phyloP scores from a whole-genome alignment of 2,797 vertebrate genomes.

The Sebastolobus alascanus region DNA sequence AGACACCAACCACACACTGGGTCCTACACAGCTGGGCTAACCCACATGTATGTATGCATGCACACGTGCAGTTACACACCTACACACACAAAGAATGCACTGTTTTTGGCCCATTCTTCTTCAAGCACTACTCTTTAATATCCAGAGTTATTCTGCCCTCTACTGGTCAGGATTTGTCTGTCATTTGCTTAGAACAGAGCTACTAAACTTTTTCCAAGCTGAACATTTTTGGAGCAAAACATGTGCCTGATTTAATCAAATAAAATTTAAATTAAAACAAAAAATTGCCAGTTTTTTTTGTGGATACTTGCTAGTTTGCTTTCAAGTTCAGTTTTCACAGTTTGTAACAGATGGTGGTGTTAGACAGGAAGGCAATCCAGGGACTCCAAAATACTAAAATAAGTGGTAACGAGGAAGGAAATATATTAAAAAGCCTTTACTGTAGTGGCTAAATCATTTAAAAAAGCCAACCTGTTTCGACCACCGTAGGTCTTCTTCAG shows the following conservation, averaged over 20 bases:
- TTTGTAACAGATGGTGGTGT: constrained; percentile 3
- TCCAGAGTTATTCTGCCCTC: constrained; percentile 67
- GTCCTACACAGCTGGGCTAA: constrained; percentile 19
- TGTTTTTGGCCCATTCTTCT: background rate
- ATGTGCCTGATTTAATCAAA: constrained; percentile 8
- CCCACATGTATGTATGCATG: constrained; percentile 10
- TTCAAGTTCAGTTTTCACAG: background rate
- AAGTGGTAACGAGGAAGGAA: too few species aligned
- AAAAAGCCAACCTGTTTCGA: too few species aligned
- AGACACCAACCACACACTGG: constrained; percentile 40
- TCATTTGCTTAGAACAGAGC: background rate
- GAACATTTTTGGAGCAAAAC: background rate
- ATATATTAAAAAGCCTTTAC: too few species aligned
- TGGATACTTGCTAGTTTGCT: background rate
- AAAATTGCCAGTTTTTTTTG: constrained; percentile 12
- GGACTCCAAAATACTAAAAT: too few species aligned
- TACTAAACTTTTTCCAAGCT: background rate
- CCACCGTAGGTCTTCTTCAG: fast-evolving
- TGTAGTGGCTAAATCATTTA: too few species aligned
- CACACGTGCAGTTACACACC: constrained; percentile 11
- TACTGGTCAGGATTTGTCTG: constrained; percentile 59
- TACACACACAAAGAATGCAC: background rate
- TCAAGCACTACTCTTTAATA: background rate
- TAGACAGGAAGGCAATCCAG: too few species aligned
- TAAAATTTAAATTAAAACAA: constrained; percentile 19